These are phyloP conservation scores for Xestia ashworthii DNA, from an alignment of 2,888 invertebrate species.

Conservation along the genomic window DNA sequence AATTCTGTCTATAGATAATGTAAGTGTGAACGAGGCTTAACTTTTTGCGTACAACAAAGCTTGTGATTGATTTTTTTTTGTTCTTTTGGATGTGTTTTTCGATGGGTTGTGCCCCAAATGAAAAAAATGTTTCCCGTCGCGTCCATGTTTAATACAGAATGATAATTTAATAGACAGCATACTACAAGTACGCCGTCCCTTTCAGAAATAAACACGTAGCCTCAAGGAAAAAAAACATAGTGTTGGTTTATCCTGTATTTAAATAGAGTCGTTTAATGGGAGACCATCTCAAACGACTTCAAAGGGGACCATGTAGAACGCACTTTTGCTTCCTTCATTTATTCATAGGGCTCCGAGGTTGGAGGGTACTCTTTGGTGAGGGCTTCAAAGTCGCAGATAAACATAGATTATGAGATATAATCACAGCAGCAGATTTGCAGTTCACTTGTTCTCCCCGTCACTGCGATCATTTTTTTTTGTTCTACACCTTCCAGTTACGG, in stretches of 20 bases:
- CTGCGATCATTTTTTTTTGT: no score
- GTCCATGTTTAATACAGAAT: background rate
- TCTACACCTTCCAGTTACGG: no score
- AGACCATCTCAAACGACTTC: conserved; percentile 62
- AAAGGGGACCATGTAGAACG: conserved; percentile 65
- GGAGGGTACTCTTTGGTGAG: conserved; percentile 46
- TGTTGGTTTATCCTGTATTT: conserved; percentile 65
- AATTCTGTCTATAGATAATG: conserved; percentile 69
- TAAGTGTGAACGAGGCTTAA: conserved; percentile 42
- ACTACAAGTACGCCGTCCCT: background rate
- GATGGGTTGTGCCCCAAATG: no score
- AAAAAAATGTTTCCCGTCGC: background rate
- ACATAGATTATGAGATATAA: conserved; percentile 55
- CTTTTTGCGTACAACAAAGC: conserved; percentile 44
- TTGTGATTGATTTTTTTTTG: conserved; percentile 43
- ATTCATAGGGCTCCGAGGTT: conserved; percentile 67
- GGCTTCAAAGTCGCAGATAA: conserved; percentile 64
- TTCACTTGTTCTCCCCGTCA: no score
- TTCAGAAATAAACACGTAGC: background rate
- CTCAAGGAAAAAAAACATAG: conserved; percentile 36
- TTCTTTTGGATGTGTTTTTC: background rate
- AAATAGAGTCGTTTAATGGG: conserved; percentile 65
- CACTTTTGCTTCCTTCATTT: conserved; percentile 73
- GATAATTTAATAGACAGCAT: background rate
- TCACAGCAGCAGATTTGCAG: conserved; percentile 32